These are phyloP conservation scores for Subacronicta megacephala DNA, from an alignment of 2,888 invertebrate genomes.

Conservation along the genomic window DNA sequence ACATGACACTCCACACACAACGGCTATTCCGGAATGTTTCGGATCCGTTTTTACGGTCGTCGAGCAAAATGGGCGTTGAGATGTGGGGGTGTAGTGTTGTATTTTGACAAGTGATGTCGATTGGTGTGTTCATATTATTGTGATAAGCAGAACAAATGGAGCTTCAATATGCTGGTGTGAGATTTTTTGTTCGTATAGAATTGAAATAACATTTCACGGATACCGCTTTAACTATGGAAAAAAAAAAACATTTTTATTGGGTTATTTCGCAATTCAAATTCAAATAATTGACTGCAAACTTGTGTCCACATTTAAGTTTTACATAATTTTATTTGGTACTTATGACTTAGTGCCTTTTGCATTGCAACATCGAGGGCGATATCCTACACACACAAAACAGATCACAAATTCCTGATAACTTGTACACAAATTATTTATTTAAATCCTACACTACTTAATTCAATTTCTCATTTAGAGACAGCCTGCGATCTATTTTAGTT, in stretches of 20 bases:
- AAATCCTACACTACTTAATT: slow-evolving; percentile 3
- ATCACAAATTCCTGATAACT: too few relatives aligned
- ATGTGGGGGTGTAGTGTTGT: slow-evolving; percentile 11
- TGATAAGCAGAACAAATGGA: slow-evolving; percentile 40
- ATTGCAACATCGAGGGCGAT: too few relatives aligned
- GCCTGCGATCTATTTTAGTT: slow-evolving; percentile 29
- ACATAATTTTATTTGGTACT: too few relatives aligned
- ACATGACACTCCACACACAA: slow-evolving; percentile 43
- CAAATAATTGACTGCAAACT: too few relatives aligned
- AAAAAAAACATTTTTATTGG: too few relatives aligned
- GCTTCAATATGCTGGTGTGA: slow-evolving; percentile 23
- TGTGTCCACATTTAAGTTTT: too few relatives aligned
- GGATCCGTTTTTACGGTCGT: slow-evolving; percentile 35
- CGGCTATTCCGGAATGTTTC: slow-evolving; percentile 22
- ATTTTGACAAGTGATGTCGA: slow-evolving; percentile 17
- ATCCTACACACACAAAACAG: too few relatives aligned
- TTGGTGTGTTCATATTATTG: slow-evolving; percentile 23
- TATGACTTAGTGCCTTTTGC: too few relatives aligned
- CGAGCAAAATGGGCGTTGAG: slow-evolving; percentile 16
- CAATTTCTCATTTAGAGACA: slow-evolving; percentile 16
- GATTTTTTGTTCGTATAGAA: background rate
- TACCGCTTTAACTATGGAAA: too few relatives aligned
- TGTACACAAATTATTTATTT: background rate
- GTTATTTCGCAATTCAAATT: too few relatives aligned
- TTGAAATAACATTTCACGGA: too few relatives aligned